Percentiles rank a stretch among this genome's conserved stretches.
phyloP scores from a whole-genome alignment of 2,888 invertebrate genomes.

The Andrena haemorrhoa region DNA sequence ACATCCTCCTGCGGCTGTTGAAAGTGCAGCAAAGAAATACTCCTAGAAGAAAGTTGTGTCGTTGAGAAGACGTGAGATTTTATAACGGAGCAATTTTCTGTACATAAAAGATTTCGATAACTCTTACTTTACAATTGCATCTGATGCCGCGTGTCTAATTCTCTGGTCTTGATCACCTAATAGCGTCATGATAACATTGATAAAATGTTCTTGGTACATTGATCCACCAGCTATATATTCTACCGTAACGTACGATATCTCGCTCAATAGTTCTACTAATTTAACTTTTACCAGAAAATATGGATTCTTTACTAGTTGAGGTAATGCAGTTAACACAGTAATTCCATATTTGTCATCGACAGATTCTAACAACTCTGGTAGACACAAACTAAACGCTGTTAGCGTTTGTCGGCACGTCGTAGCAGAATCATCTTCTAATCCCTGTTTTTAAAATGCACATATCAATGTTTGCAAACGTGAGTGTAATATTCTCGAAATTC shows the following conservation, averaged over 20 bases:
- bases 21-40: constrained; percentile 85
- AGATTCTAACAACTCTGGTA: constrained; percentile 88
- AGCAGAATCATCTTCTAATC: constrained; percentile 91
- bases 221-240: constrained; percentile 86
- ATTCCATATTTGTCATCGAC: constrained; percentile 87
- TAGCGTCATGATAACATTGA: constrained; percentile 88
- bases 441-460: constrained; percentile 85
- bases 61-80: constrained; percentile 1
- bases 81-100: background rate
- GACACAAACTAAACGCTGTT: constrained; percentile 87
- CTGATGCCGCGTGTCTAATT: constrained; percentile 90
- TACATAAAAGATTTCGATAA: background rate
- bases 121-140: constrained; percentile 88
- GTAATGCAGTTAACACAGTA: constrained; percentile 88
- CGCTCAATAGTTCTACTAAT: constrained; percentile 88
- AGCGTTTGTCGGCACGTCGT: constrained; percentile 91
- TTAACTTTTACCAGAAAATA: constrained; percentile 95
- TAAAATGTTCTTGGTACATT: constrained; percentile 87
- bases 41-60: constrained; percentile 79
- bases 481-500: background rate
- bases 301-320: constrained; percentile 89
- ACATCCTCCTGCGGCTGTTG: constrained; percentile 86
- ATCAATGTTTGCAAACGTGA: background rate
- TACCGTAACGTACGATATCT: constrained; percentile 87
- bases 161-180: constrained; percentile 92